phyloP scores from a whole-genome alignment of 2,113 vertebrate species.

The Cariama cristata region DNA sequence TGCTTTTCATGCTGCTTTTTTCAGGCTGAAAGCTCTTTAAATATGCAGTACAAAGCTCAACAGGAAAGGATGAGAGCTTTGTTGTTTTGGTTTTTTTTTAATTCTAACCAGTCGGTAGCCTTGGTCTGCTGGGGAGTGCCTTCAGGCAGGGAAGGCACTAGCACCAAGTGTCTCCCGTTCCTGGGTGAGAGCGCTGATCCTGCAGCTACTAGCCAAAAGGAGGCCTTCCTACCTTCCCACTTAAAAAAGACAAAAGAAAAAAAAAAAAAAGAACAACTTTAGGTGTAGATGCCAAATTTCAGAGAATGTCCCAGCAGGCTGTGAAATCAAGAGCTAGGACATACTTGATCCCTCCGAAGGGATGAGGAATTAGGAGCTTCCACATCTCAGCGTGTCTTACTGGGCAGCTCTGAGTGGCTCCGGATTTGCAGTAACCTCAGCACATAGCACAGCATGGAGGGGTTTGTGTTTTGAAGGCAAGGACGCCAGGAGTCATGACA shows the following conservation, averaged over 20 bases:
- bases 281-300: background rate
- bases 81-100: background rate
- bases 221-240: background rate
- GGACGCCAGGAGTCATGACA: fast-evolving
- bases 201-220: background rate
- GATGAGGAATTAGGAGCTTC: background rate
- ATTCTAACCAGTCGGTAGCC: background rate
- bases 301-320: background rate
- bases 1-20: background rate
- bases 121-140: background rate
- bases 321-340: background rate
- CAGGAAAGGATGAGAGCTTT: background rate
- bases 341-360: background rate
- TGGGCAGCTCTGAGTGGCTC: background rate
- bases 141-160: background rate
- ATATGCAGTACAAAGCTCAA: fast-evolving
- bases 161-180: background rate
- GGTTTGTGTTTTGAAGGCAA: background rate
- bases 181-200: background rate
- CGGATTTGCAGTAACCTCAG: background rate
- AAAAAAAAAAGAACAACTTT: background rate
- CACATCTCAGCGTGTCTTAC: background rate
- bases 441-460: background rate
- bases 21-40: background rate
- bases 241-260: background rate